These are phyloP conservation scores for Xanthorhoe spadicearia DNA, from an alignment of 2,888 invertebrate genomes.

Conservation along the genomic window DNA sequence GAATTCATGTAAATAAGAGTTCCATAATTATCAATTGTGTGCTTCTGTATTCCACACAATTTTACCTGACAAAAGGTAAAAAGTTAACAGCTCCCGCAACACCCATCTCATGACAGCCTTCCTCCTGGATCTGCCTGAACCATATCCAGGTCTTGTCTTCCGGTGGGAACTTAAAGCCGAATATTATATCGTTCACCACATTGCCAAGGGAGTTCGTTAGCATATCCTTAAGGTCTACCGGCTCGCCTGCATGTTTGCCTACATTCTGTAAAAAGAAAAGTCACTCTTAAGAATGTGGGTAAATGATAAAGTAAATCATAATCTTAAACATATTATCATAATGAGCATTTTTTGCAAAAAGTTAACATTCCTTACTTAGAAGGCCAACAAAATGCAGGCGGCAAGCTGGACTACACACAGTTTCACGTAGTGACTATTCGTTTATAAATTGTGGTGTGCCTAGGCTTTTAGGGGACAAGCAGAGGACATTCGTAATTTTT, in stretches of 20 bases:
- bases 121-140: constrained; percentile 91
- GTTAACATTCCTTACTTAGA: too few relatives aligned
- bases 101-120: constrained; percentile 92
- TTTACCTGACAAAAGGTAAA: constrained; percentile 90
- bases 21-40: too few relatives aligned
- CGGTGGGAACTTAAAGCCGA: constrained; percentile 88
- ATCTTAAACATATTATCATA: neutral
- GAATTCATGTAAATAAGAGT: too few relatives aligned
- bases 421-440: too few relatives aligned
- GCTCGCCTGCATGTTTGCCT: constrained; percentile 55
- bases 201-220: constrained; percentile 91
- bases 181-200: constrained; percentile 90
- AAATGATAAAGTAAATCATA: neutral
- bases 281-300: neutral
- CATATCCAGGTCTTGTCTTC: constrained; percentile 91
- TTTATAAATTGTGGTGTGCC: too few relatives aligned
- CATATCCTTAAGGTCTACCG: constrained; percentile 81
- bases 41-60: neutral
- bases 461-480: too few relatives aligned
- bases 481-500: too few relatives aligned
- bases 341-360: too few relatives aligned
- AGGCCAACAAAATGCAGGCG: too few relatives aligned
- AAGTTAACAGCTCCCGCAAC: constrained; percentile 94
- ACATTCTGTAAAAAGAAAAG: constrained; percentile 58
- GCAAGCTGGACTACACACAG: too few relatives aligned